Evolutionary conservation across 2,888 invertebrate genomes (phyloP).

Genomic region (Catocala nupta): DNA sequence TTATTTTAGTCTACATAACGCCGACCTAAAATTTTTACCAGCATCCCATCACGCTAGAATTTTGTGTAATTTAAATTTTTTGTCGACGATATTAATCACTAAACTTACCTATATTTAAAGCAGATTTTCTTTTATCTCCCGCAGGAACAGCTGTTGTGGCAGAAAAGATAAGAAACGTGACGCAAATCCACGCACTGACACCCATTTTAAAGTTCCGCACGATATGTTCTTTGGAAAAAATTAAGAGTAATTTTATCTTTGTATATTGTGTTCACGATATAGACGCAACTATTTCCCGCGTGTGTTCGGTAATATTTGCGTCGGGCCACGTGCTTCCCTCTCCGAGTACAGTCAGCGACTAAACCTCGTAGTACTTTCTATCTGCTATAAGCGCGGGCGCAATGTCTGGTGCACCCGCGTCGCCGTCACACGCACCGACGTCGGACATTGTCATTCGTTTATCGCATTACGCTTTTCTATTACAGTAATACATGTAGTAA

Average conservation of each 20-base stretch:
- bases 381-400: conserved; percentile 76
- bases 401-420: conserved; percentile 64
- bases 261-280: conserved; percentile 58
- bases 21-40: no score
- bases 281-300: conserved; percentile 85
- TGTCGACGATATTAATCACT: neutral
- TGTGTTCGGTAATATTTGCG: conserved; percentile 82
- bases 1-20: neutral
- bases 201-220: conserved; percentile 74
- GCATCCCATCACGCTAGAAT: no score
- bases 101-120: conserved; percentile 70
- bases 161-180: conserved; percentile 75
- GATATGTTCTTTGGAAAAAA: conserved; percentile 45
- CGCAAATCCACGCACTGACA: conserved; percentile 80
- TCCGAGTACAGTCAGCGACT: conserved; percentile 76
- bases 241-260: conserved; percentile 18
- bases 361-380: conserved; percentile 81
- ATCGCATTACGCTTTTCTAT: conserved; percentile 56
- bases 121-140: conserved; percentile 66
- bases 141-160: conserved; percentile 74
- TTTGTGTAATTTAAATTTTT: no score
- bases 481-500: conserved; percentile 35
- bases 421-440: conserved; percentile 13
- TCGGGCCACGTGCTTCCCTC: conserved; percentile 68
- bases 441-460: conserved; percentile 50